Evolutionary conservation across 2,888 invertebrate genomes (phyloP).

Genomic region (Junonia oenone): DNA sequence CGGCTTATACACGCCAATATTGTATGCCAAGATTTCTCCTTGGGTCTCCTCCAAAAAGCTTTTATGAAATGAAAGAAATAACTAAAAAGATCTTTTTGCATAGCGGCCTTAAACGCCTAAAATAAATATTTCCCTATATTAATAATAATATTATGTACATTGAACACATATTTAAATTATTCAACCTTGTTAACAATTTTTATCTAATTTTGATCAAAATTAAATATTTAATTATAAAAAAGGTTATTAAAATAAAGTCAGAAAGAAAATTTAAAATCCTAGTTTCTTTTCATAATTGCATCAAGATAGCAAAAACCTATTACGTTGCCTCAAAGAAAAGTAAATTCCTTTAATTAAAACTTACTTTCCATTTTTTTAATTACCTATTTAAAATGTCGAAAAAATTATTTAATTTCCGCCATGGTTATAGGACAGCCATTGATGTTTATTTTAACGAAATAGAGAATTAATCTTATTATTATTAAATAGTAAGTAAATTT

Average conservation of each 20-base stretch:
- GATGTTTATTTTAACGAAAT: too few species aligned
- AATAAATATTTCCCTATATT: not conserved
- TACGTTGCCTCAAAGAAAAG: too few species aligned
- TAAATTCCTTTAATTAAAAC: not conserved
- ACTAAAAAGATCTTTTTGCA: conserved; percentile 1
- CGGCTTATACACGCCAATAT: not conserved
- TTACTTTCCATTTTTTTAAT: not conserved
- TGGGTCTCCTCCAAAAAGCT: conserved; percentile 14
- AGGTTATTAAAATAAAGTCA: too few species aligned
- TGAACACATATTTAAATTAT: too few species aligned
- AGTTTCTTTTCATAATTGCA: too few species aligned
- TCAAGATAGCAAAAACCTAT: too few species aligned
- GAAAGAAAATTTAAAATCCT: too few species aligned
- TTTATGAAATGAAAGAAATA: conserved; percentile 8
- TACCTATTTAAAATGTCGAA: not conserved
- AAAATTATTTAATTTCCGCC: not conserved
- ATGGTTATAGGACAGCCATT: not conserved
- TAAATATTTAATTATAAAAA: not conserved
- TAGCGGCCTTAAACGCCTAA: conserved; percentile 1
- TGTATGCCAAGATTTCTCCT: conserved; percentile 14
- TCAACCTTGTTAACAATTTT: not conserved
- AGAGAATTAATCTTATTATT: too few species aligned
- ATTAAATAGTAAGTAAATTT: too few species aligned
- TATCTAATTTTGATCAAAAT: not conserved
- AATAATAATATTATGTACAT: not conserved